Conservation (phyloP, 2,113 vertebrate genomes). For the Kryptolebias marmoratus region DNA sequence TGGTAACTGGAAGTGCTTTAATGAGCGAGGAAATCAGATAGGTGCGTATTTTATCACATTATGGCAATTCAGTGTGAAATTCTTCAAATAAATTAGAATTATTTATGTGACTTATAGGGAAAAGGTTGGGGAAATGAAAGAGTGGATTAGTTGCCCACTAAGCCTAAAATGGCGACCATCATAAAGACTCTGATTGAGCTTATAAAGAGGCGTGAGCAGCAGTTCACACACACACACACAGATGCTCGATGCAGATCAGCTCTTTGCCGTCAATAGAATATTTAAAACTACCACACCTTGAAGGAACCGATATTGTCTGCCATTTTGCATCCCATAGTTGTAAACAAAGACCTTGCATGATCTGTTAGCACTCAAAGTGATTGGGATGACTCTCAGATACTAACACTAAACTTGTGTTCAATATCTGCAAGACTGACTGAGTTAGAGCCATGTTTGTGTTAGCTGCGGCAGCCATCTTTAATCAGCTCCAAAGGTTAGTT, state of each 20-base stretch:
- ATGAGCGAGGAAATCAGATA: constrained; percentile 30
- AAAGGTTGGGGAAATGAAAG: constrained; percentile 15
- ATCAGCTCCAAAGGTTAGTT: too few species aligned
- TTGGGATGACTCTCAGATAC: too few species aligned
- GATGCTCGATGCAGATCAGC: not conserved
- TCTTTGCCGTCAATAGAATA: not conserved
- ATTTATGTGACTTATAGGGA: constrained; percentile 16
- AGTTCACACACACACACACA: constrained; percentile 18
- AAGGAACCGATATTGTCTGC: too few species aligned
- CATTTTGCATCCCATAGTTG: too few species aligned
- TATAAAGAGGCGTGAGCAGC: constrained; percentile 28
- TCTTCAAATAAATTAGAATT: constrained; percentile 6
- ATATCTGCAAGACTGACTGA: too few species aligned
- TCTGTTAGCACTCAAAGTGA: too few species aligned
- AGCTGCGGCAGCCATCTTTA: too few species aligned
- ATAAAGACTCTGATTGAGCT: constrained; percentile 27
- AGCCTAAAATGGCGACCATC: constrained; percentile 26
- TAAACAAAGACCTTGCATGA: too few species aligned
- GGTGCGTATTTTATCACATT: constrained; percentile 14
- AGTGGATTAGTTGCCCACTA: constrained; percentile 25
- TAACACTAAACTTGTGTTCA: too few species aligned
- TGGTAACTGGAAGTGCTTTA: constrained; percentile 19
- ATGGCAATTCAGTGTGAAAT: constrained; percentile 36
- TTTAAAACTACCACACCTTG: too few species aligned
- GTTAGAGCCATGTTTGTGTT: too few species aligned